Evolutionary conservation across 2,888 invertebrate species (phyloP).

Genomic region (Elmis aenea): DNA sequence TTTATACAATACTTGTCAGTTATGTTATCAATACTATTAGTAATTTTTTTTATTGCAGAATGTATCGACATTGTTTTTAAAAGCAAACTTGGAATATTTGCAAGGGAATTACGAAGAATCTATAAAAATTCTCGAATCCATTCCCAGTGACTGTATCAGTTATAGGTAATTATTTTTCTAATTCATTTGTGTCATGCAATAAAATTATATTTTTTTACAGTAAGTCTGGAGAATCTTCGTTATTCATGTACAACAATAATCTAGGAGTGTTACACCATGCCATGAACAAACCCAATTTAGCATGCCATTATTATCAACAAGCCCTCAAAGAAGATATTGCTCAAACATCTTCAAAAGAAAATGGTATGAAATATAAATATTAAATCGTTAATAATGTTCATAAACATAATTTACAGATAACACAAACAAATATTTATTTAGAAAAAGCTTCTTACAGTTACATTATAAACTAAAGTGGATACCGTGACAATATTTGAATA

Average conservation of each 20-base stretch:
- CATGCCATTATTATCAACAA: conserved; percentile 72
- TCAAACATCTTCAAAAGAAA: conserved; percentile 42
- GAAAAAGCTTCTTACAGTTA: no score
- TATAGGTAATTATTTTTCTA: conserved; percentile 44
- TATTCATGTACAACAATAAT: conserved; percentile 71
- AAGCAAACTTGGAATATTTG: conserved; percentile 61
- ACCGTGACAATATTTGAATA: no score
- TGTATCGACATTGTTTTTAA: conserved; percentile 53
- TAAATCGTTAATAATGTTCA: no score
- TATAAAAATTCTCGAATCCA: conserved; percentile 52
- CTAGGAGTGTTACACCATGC: conserved; percentile 77
- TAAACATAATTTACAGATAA: no score
- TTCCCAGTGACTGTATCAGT: conserved; percentile 45
- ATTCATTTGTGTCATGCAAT: not conserved
- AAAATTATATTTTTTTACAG: conserved; percentile 34
- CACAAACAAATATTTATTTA: no score
- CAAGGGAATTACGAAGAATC: conserved; percentile 60
- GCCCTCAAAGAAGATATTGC: conserved; percentile 68
- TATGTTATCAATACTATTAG: no score
- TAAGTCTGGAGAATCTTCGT: conserved; percentile 56
- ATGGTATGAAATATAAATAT: no score
- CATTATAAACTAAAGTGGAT: no score
- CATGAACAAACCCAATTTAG: conserved; percentile 74
- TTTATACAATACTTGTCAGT: no score
- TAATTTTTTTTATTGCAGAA: conserved; percentile 47